A percentile compares a stretch with the other conserved stretches of the same genome.
These are phyloP conservation scores for Catamblyrhynchus diadema DNA, from an alignment of 2,797 vertebrate species.

Conservation along the genomic window DNA sequence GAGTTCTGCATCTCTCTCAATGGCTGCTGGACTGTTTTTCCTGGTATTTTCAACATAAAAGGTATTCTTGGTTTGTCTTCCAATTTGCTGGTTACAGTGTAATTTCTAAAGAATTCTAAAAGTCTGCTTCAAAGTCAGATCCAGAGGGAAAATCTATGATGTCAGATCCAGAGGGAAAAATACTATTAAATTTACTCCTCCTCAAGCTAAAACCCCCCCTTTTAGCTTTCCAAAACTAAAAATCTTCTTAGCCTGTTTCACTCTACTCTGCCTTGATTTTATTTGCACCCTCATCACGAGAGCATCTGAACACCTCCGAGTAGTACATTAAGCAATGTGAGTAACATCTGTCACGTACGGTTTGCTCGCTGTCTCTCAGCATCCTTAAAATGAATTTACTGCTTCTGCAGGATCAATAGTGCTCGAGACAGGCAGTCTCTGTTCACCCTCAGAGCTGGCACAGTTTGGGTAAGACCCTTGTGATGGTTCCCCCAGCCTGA, in stretches of 20 bases:
- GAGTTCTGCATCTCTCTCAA: neutral
- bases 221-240: neutral
- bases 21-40: neutral
- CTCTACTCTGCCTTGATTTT: neutral
- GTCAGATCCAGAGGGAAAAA: constrained; percentile 26
- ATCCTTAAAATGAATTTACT: constrained; percentile 54
- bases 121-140: constrained; percentile 6
- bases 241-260: neutral
- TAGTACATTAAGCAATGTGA: constrained; percentile 19
- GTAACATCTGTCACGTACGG: constrained; percentile 31
- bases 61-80: neutral
- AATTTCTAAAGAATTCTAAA: neutral
- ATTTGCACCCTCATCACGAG: constrained; percentile 6
- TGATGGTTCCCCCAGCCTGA: neutral
- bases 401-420: neutral
- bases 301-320: constrained; percentile 47
- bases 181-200: neutral
- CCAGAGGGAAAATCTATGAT: constrained; percentile 12
- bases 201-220: neutral
- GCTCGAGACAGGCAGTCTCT: constrained; percentile 1
- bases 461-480: neutral
- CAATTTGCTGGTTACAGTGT: neutral
- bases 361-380: neutral
- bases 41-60: constrained; percentile 7
- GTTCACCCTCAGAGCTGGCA: neutral